Percentiles rank a stretch among this genome's conserved stretches.
These are phyloP conservation scores for Coecobrya sp. DNA, from an alignment of 2,888 invertebrate genomes.

Conservation along the genomic window DNA sequence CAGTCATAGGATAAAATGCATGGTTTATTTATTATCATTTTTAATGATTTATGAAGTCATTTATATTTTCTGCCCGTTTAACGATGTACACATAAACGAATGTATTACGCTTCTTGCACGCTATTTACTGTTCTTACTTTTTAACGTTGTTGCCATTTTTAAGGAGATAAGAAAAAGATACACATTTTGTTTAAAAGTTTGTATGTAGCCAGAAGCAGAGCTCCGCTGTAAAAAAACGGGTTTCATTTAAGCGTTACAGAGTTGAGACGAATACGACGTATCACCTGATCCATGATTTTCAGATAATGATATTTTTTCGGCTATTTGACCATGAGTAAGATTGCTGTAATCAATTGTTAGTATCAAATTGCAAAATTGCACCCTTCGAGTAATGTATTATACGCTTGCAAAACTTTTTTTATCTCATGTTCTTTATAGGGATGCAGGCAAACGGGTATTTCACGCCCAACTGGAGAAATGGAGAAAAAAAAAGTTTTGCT, in stretches of 20 bases:
- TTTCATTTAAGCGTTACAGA: no score
- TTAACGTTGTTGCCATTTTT: no score
- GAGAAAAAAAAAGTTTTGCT: conserved; percentile 55
- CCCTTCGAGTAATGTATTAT: background rate
- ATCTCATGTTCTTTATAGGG: background rate
- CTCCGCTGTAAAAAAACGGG: no score
- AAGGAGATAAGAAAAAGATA: no score
- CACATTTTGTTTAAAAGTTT: no score
- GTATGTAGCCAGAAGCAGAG: no score
- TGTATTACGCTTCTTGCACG: background rate
- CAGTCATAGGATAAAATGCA: background rate
- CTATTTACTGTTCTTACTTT: no score
- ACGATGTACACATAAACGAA: background rate
- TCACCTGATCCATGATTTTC: background rate
- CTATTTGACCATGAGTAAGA: conserved; percentile 57
- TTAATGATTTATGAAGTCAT: conserved; percentile 58
- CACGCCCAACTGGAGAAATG: conserved; percentile 3
- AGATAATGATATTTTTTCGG: conserved; percentile 24
- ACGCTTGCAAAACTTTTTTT: conserved; percentile 26
- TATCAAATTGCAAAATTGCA: conserved; percentile 33
- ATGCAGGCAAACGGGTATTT: background rate
- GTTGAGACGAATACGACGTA: background rate
- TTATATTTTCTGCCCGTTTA: conserved; percentile 51
- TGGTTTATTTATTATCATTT: conserved; percentile 39
- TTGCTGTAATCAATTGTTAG: conserved; percentile 16